These are phyloP conservation scores for Azemiops feae DNA, from an alignment of 2,113 vertebrate species.

Conservation along the genomic window DNA sequence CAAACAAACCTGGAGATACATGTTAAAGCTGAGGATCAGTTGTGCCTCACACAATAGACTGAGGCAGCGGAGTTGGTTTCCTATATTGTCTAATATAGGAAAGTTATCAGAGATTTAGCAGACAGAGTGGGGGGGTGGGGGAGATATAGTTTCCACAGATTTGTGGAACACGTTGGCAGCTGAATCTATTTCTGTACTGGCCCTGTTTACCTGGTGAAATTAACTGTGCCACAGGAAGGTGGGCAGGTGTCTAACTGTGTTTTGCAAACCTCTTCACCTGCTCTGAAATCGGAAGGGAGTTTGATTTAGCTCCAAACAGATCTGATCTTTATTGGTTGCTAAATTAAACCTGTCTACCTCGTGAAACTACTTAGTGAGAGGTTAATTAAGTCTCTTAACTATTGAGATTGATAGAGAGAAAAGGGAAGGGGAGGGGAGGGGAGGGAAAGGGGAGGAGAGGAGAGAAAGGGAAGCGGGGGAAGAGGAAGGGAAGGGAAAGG, in stretches of 20 bases:
- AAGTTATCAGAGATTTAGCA: not conserved
- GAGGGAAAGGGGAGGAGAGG: too few relatives aligned
- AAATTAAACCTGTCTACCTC: not conserved
- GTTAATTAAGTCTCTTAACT: not conserved
- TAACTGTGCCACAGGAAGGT: not conserved
- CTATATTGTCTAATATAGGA: not conserved
- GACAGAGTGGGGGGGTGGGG: not conserved
- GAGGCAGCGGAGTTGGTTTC: not conserved
- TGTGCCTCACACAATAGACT: not conserved
- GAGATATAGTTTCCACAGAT: not conserved
- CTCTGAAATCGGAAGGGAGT: not conserved
- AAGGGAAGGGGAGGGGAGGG: not conserved
- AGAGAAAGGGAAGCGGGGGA: fast-evolving
- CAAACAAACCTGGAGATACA: conserved; percentile 3
- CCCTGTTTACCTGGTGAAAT: not conserved
- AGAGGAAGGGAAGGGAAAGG: not conserved
- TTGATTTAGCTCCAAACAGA: not conserved
- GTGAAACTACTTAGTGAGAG: not conserved
- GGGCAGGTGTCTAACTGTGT: not conserved
- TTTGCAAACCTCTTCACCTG: not conserved
- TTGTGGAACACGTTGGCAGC: not conserved
- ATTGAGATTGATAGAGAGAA: not conserved
- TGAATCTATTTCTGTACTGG: not conserved
- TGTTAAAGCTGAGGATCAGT: not conserved
- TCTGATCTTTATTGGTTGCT: not conserved